phyloP scores from a whole-genome alignment of 2,797 vertebrate genomes.

The Chrosomus eos region DNA sequence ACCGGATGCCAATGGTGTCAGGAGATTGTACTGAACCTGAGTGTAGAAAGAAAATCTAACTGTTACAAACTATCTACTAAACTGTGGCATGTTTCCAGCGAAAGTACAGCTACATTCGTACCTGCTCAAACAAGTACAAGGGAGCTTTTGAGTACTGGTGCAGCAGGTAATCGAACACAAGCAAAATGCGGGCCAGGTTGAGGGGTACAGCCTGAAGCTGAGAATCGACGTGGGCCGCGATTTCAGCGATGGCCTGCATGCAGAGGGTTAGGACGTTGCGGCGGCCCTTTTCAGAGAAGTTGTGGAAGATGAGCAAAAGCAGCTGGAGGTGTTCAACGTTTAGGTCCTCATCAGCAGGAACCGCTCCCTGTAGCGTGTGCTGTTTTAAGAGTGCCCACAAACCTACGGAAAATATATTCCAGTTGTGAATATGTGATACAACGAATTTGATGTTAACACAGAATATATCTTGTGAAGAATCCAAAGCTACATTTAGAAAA shows the following conservation, averaged over 20 bases:
- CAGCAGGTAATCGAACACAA: conserved; percentile 94
- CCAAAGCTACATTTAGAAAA: background rate
- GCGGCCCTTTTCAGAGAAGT: conserved; percentile 90
- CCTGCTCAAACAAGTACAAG: conserved; percentile 95
- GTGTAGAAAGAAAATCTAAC: background rate
- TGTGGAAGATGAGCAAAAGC: conserved; percentile 95
- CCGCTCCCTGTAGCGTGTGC: conserved; percentile 86
- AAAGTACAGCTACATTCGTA: conserved; percentile 55
- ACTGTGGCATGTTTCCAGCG: background rate
- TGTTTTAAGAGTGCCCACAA: conserved; percentile 96
- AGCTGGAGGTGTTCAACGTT: conserved; percentile 97
- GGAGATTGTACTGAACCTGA: conserved; percentile 95
- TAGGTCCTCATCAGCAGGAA: conserved; percentile 91
- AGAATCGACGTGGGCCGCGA: conserved; percentile 84
- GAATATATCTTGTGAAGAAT: background rate
- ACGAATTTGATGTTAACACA: background rate
- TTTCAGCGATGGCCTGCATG: conserved; percentile 89
- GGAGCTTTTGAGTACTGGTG: conserved; percentile 95
- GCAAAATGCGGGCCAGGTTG: conserved; percentile 87
- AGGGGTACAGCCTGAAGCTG: conserved; percentile 89
- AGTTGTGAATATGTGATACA: background rate
- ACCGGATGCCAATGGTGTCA: conserved; percentile 89
- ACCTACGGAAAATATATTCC: conserved; percentile 73
- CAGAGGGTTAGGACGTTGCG: conserved; percentile 83
- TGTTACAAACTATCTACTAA: background rate